Evolutionary conservation across 2,797 vertebrate genomes (phyloP).

Genomic region (Saxicola maurus): DNA sequence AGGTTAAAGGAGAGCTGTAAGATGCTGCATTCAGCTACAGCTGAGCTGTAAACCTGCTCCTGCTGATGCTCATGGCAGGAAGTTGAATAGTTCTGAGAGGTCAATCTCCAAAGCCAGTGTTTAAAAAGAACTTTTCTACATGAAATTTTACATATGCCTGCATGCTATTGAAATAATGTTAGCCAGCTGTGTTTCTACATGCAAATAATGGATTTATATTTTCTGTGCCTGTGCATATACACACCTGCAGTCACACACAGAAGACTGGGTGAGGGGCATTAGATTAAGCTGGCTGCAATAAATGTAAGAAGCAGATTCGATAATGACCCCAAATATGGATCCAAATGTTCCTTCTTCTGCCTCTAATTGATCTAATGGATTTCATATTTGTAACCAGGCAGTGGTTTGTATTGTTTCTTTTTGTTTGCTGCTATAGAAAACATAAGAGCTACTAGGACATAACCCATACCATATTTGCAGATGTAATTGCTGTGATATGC

Average conservation of each 20-base stretch:
- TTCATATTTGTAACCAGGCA: constrained; percentile 12
- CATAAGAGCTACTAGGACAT: neutral
- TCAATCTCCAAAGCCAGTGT: neutral
- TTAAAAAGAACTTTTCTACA: neutral
- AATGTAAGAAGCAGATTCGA: neutral
- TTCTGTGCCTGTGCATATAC: neutral
- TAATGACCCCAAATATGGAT: neutral
- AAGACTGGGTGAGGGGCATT: neutral
- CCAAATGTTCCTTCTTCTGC: neutral
- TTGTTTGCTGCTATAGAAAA: constrained; percentile 33
- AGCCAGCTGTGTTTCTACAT: neutral
- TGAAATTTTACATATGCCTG: neutral
- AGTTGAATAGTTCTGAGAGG: neutral
- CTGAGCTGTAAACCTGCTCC: neutral
- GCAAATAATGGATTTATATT: neutral
- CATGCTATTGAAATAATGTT: neutral
- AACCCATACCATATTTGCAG: constrained; percentile 31
- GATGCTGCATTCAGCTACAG: neutral
- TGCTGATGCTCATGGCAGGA: neutral
- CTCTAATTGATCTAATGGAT: constrained; percentile 20
- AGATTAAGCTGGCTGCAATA: neutral
- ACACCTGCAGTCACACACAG: neutral
- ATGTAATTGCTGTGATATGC: neutral
- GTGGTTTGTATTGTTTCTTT: constrained; percentile 14
- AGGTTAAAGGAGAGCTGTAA: neutral